Conservation (phyloP, 2,888 invertebrate species). For the Pheosia tremula region DNA sequence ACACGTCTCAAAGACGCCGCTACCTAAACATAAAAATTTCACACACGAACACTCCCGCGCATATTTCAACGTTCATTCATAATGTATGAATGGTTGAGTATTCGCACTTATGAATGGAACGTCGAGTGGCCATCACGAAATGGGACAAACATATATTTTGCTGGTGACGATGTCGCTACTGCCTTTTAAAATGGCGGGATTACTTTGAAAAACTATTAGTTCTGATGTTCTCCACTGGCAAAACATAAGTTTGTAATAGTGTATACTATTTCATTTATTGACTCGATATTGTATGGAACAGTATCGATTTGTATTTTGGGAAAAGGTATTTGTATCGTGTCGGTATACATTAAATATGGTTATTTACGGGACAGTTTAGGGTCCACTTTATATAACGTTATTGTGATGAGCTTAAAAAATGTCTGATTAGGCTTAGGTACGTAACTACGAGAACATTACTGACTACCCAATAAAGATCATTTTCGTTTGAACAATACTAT, state of each 20-base stretch:
- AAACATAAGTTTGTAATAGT: neutral
- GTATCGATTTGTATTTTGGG: slow-evolving; percentile 6
- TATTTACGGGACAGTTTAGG: neutral
- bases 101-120: slow-evolving; percentile 24
- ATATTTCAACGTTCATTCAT: slow-evolving; percentile 38
- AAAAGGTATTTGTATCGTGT: neutral
- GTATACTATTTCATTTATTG: slow-evolving; percentile 1
- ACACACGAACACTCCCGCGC: slow-evolving; percentile 49
- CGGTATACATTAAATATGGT: neutral
- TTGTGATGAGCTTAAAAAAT: no score
- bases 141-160: neutral
- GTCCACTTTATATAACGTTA: neutral
- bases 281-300: neutral
- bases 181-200: neutral
- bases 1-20: slow-evolving; percentile 71
- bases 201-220: neutral
- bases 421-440: no score
- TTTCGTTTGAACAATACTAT: no score
- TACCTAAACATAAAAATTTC: slow-evolving; percentile 65
- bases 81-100: slow-evolving; percentile 3
- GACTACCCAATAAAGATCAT: no score
- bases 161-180: neutral
- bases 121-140: slow-evolving; percentile 26
- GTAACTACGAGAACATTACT: no score
- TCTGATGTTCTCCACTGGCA: neutral